Evolutionary conservation across 2,113 vertebrate species (phyloP).

Genomic region (Silurus glanis): DNA sequence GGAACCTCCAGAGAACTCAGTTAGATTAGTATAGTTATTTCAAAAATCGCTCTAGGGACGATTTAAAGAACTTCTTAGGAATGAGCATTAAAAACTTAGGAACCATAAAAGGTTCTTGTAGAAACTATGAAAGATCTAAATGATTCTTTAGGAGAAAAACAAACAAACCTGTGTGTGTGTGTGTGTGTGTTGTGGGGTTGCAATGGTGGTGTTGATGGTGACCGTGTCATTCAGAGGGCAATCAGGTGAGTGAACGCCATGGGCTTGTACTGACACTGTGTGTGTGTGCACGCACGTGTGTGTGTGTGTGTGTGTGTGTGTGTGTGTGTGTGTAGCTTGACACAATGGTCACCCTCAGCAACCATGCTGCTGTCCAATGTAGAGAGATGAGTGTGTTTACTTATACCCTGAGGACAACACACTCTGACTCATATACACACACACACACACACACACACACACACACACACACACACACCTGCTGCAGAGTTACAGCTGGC

Average conservation of each 20-base stretch:
- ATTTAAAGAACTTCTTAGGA: neutral
- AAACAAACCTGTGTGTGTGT: neutral
- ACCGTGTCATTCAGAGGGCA: constrained; percentile 15
- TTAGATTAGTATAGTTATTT: too few relatives aligned
- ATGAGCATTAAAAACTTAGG: too few relatives aligned
- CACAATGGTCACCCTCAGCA: constrained; percentile 36
- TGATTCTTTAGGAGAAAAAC: too few relatives aligned
- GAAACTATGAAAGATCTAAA: too few relatives aligned
- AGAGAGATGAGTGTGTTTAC: constrained; percentile 32
- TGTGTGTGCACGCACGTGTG: neutral
- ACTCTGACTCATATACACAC: constrained; percentile 4
- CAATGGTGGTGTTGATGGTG: neutral
- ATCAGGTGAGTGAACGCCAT: constrained; percentile 23
- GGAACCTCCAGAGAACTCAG: neutral
- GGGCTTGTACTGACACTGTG: constrained; percentile 13
- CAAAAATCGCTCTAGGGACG: neutral
- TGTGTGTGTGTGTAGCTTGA: constrained; percentile 10
- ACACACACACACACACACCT: constrained; percentile 12
- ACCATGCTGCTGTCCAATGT: constrained; percentile 30
- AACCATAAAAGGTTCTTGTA: too few relatives aligned
- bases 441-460: constrained; percentile 9
- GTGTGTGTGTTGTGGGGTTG: constrained; percentile 1
- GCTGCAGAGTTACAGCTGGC: constrained; percentile 15
- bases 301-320: too few relatives aligned
- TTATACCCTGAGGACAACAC: constrained; percentile 29